Conservation (phyloP, 1,140 invertebrate genomes). For the Drosophila parabipectinata region DNA sequence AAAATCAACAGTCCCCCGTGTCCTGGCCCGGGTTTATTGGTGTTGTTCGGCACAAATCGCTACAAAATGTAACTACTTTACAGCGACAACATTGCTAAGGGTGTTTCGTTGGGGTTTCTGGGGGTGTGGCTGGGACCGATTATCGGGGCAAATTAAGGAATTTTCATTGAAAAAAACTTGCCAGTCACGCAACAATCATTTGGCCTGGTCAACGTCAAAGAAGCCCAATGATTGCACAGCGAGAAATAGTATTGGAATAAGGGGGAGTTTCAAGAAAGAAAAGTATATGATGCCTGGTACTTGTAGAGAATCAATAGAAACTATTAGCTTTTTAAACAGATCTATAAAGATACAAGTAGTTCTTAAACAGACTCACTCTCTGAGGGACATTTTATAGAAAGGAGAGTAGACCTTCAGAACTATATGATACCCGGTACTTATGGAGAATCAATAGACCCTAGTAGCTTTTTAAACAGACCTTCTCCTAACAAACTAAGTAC, state of each 20-base stretch:
- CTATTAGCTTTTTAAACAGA: too few species aligned
- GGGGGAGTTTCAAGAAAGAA: too few species aligned
- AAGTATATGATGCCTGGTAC: background rate
- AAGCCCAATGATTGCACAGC: background rate
- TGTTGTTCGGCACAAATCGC: conserved; percentile 56
- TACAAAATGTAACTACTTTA: conserved; percentile 82
- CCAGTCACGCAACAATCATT: conserved; percentile 82
- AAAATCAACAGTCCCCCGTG: conserved; percentile 24
- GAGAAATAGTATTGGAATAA: background rate
- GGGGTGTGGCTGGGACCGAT: conserved; percentile 6
- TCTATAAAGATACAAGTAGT: too few species aligned
- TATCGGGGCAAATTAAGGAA: conserved; percentile 70
- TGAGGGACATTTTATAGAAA: too few species aligned
- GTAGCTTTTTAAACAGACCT: too few species aligned
- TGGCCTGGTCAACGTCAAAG: conserved; percentile 36
- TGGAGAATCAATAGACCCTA: too few species aligned
- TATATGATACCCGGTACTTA: too few species aligned
- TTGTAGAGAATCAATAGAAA: background rate
- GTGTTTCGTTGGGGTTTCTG: background rate
- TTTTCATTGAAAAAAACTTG: conserved; percentile 69
- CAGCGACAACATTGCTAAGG: conserved; percentile 66
- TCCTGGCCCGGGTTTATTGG: conserved; percentile 1
- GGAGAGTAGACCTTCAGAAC: too few species aligned
- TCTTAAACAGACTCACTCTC: too few species aligned
- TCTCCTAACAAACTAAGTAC: too few species aligned